Percentiles rank a stretch among this genome's conserved stretches.
Conservation (phyloP, 1,140 invertebrate genomes). For the Hylaeus volcanicus region DNA sequence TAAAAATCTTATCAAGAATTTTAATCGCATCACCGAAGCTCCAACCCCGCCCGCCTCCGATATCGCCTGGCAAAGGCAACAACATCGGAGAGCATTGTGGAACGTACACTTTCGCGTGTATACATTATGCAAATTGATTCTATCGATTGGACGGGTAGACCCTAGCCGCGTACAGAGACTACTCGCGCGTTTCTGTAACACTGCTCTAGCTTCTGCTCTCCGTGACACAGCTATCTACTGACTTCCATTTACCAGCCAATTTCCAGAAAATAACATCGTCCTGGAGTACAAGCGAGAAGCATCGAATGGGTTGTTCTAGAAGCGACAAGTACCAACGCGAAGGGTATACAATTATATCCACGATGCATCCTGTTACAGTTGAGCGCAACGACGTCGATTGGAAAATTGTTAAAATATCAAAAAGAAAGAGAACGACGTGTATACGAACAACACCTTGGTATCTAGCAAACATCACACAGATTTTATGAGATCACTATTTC, state of each 20-base stretch:
- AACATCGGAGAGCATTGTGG: conserved; percentile 50
- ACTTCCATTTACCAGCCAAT: conserved; percentile 38
- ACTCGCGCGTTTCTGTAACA: conserved; percentile 59
- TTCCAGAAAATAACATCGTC: conserved; percentile 47
- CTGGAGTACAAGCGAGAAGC: background rate
- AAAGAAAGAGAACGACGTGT: no score
- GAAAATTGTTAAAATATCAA: no score
- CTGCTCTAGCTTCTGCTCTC: conserved; percentile 27
- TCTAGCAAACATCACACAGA: no score
- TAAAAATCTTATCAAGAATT: conserved; percentile 39
- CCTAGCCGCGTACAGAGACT: conserved; percentile 53
- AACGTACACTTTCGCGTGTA: conserved; percentile 59
- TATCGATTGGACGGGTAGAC: conserved; percentile 63
- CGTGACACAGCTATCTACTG: background rate
- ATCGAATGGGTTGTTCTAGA: conserved; percentile 24
- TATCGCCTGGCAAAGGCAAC: conserved; percentile 39
- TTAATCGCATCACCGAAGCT: conserved; percentile 7
- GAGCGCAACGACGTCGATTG: no score
- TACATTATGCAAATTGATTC: conserved; percentile 73
- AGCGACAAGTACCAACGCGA: background rate
- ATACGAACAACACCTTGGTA: no score
- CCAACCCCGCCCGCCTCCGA: background rate
- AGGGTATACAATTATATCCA: conserved; percentile 15
- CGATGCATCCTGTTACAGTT: background rate
- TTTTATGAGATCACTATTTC: no score